Conservation (phyloP, 2,888 invertebrate species). For the Ramazzottius varieornatus region DNA sequence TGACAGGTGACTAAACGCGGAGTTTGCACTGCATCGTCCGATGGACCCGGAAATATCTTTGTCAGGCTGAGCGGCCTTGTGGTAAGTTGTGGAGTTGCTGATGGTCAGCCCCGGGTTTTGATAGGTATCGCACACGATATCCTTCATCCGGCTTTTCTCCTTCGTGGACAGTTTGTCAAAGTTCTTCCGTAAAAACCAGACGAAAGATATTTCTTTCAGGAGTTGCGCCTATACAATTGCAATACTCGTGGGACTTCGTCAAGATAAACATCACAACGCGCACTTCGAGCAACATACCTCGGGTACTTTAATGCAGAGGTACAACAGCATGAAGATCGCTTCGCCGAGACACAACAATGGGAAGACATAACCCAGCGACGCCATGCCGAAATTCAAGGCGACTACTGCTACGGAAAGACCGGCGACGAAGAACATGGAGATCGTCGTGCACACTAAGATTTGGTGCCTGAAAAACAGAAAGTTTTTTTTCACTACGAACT, state of each 20-base stretch:
- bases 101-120: background rate
- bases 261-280: too few species aligned
- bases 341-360: background rate
- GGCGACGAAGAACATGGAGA: background rate
- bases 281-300: too few species aligned
- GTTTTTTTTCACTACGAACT: too few species aligned
- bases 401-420: background rate
- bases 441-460: background rate
- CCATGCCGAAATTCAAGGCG: background rate
- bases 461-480: background rate
- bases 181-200: background rate
- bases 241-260: too few species aligned
- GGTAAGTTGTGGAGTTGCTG: background rate
- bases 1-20: too few species aligned
- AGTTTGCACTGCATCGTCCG: background rate
- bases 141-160: background rate
- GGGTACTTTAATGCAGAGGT: background rate
- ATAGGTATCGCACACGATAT: background rate
- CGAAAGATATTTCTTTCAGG: too few species aligned
- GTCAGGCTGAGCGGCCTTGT: background rate
- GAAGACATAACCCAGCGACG: background rate
- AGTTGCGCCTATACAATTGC: too few species aligned
- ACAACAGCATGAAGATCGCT: background rate
- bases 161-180: background rate
- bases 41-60: background rate